These are phyloP conservation scores for Tetrapedia diversipes DNA, from an alignment of 2,888 invertebrate genomes.

Conservation along the genomic window DNA sequence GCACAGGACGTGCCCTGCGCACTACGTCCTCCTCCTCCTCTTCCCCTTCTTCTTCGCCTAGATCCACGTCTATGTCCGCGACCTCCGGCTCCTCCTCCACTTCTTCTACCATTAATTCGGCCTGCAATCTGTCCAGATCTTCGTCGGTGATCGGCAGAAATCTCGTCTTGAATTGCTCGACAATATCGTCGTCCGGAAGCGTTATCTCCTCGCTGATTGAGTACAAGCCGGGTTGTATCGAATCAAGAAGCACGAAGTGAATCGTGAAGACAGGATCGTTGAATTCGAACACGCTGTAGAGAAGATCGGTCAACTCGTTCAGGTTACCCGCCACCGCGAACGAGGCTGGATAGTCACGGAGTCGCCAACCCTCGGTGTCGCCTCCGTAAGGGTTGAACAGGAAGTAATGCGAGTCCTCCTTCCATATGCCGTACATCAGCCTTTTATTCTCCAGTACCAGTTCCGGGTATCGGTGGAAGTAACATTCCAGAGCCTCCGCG, in stretches of 20 bases:
- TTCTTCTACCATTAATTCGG: slow-evolving; percentile 15
- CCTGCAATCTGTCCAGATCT: slow-evolving; percentile 63
- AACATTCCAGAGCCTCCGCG: slow-evolving; percentile 77
- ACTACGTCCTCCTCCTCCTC: slow-evolving; percentile 58
- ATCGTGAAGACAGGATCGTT: slow-evolving; percentile 73
- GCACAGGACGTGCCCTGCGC: not conserved
- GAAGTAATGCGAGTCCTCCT: slow-evolving; percentile 66
- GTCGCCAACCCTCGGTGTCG: slow-evolving; percentile 75
- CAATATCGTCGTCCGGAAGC: slow-evolving; percentile 49
- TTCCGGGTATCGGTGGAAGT: slow-evolving; percentile 73
- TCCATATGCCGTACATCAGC: slow-evolving; percentile 77
- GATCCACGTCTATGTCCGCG: slow-evolving; percentile 39
- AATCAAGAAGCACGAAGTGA: slow-evolving; percentile 72
- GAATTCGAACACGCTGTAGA: slow-evolving; percentile 76
- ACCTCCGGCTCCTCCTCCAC: slow-evolving; percentile 43
- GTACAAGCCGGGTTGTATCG: slow-evolving; percentile 71
- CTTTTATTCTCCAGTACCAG: slow-evolving; percentile 76
- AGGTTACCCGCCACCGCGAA: slow-evolving; percentile 72
- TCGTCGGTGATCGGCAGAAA: slow-evolving; percentile 78
- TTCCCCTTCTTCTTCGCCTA: slow-evolving; percentile 56
- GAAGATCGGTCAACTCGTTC: slow-evolving; percentile 72
- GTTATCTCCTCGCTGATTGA: slow-evolving; percentile 38
- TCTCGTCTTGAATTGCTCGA: slow-evolving; percentile 68
- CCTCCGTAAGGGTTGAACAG: slow-evolving; percentile 79
- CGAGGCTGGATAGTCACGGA: slow-evolving; percentile 68